Evolutionary conservation across 2,888 invertebrate species (phyloP).

Genomic region (Lithophane semibrunnea): DNA sequence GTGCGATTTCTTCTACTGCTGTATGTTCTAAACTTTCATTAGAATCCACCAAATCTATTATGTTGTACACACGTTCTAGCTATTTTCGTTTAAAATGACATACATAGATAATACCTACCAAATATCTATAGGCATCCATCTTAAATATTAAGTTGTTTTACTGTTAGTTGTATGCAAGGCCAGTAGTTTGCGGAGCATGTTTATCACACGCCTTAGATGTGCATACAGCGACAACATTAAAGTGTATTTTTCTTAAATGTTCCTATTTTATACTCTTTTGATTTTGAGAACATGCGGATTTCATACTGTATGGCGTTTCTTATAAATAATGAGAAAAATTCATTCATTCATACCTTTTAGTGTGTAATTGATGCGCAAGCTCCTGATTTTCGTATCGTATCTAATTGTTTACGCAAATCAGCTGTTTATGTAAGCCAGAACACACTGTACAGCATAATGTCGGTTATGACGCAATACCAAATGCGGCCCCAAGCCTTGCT

Average conservation of each 20-base stretch:
- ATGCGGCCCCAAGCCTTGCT: slow-evolving; percentile 18
- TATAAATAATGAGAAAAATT: too few relatives aligned
- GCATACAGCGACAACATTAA: not conserved
- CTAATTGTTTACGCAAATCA: too few relatives aligned
- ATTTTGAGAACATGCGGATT: not conserved
- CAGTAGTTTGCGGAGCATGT: slow-evolving; percentile 1
- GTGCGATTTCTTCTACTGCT: not conserved
- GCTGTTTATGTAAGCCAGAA: not conserved
- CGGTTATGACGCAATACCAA: slow-evolving; percentile 7
- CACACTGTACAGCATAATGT: not conserved
- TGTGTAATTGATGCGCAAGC: not conserved
- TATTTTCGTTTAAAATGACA: not conserved
- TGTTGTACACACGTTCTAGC: not conserved
- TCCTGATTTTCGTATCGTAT: not conserved
- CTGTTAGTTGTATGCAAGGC: not conserved
- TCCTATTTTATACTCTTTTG: too few relatives aligned
- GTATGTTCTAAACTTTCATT: not conserved
- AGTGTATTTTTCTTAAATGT: not conserved
- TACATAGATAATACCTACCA: not conserved
- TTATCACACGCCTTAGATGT: slow-evolving; percentile 12
- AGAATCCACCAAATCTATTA: not conserved
- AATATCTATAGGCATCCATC: not conserved
- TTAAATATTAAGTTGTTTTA: slow-evolving; percentile 14
- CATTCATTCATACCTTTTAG: too few relatives aligned
- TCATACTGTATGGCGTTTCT: too few relatives aligned